Percentiles rank a stretch among this genome's conserved stretches.
These are phyloP conservation scores for Nymphalis polychloros DNA, from an alignment of 2,888 invertebrate species.

Conservation along the genomic window DNA sequence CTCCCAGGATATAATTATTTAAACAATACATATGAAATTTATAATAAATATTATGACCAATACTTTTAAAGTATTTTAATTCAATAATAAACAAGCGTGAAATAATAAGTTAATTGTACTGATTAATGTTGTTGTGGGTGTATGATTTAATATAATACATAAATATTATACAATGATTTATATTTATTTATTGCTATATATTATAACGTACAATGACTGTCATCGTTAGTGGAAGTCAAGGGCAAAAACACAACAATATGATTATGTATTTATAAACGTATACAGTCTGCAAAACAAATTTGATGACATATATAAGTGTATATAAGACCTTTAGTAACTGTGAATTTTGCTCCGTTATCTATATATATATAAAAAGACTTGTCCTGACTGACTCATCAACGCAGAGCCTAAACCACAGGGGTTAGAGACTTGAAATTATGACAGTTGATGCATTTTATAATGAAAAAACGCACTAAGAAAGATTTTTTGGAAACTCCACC, in stretches of 20 bases:
- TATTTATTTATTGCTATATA: not conserved
- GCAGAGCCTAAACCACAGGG: too few relatives aligned
- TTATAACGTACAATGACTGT: not conserved
- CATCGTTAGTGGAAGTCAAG: not conserved
- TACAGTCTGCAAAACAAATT: not conserved
- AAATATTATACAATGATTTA: not conserved
- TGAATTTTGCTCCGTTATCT: too few relatives aligned
- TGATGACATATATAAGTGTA: too few relatives aligned
- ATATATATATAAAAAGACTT: too few relatives aligned
- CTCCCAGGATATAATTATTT: too few relatives aligned
- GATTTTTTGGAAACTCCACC: too few relatives aligned
- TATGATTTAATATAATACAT: not conserved
- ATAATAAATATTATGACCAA: not conserved
- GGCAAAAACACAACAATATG: conserved; percentile 2
- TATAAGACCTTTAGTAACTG: too few relatives aligned
- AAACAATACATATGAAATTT: too few relatives aligned
- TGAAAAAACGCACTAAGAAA: too few relatives aligned
- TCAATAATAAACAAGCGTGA: not conserved
- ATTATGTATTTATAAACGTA: not conserved
- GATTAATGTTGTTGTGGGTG: not conserved
- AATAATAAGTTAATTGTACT: not conserved
- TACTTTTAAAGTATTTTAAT: not conserved
- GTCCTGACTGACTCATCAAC: too few relatives aligned
- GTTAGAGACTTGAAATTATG: too few relatives aligned
- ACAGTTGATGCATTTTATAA: too few relatives aligned